A percentile compares a stretch with the other conserved stretches of the same genome.
phyloP scores from a whole-genome alignment of 2,113 vertebrate genomes.

The Apistogramma diplotaenia region DNA sequence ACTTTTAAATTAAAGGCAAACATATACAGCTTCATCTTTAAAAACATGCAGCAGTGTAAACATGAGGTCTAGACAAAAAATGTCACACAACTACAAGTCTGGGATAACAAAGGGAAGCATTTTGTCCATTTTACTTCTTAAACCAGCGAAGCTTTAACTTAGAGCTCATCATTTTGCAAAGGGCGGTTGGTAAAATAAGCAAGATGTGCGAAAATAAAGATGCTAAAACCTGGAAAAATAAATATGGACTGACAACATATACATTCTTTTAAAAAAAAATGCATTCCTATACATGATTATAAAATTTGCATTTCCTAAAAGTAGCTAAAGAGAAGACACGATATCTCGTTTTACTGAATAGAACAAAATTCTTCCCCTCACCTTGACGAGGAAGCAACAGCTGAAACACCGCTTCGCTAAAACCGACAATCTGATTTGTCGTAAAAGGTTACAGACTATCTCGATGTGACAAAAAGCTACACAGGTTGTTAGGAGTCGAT shows the following conservation, averaged over 20 bases:
- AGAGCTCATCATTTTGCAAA: background rate
- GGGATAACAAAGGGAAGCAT: conserved; percentile 18
- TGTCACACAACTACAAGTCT: conserved; percentile 41
- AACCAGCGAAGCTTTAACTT: conserved; percentile 28
- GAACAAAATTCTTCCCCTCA: background rate
- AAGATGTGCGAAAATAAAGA: conserved; percentile 2
- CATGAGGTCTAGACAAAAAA: conserved; percentile 58
- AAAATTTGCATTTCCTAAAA: background rate
- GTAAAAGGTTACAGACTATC: background rate
- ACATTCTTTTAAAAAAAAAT: conserved; percentile 41
- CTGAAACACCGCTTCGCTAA: background rate
- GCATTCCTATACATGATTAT: background rate
- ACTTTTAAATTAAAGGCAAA: conserved; percentile 67
- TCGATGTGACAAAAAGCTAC: background rate
- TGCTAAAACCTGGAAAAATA: conserved; percentile 50
- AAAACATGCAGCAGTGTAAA: conserved; percentile 73
- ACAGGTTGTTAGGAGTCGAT: background rate
- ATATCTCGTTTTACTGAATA: background rate
- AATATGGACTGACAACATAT: conserved; percentile 56
- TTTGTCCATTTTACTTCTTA: conserved; percentile 15
- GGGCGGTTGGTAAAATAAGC: conserved; percentile 6
- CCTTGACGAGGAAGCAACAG: background rate
- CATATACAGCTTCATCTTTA: conserved; percentile 64
- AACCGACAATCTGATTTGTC: background rate
- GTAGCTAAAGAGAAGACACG: background rate